Evolutionary conservation across 1,140 invertebrate species (phyloP).

Genomic region (Teleopsis dalmanni): DNA sequence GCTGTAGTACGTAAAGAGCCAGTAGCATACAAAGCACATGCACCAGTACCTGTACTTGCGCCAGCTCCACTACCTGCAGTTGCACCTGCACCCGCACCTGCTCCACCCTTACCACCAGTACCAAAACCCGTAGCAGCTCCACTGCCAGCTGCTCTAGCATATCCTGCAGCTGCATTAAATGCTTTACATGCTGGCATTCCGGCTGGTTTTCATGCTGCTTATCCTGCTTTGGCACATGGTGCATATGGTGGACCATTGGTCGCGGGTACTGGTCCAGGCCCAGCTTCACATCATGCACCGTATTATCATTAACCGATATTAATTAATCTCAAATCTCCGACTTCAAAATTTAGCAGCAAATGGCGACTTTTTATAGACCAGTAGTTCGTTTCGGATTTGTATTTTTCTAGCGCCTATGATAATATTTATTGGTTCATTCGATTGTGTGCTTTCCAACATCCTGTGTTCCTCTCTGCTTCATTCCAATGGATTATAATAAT

Average conservation of each 20-base stretch:
- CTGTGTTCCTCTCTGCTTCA: background rate
- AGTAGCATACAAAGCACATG: constrained; percentile 36
- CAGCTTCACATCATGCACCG: constrained; percentile 17
- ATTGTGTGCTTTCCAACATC: background rate
- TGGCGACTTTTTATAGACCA: background rate
- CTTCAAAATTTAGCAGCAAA: background rate
- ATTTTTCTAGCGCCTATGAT: background rate
- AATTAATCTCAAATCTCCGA: too few relatives aligned
- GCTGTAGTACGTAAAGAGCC: constrained; percentile 47
- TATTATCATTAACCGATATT: constrained; percentile 24
- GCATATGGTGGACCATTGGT: constrained; percentile 27
- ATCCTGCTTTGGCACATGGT: constrained; percentile 35
- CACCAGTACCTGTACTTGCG: constrained; percentile 21
- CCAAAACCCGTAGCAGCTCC: constrained; percentile 19
- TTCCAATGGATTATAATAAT: background rate
- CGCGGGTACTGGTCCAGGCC: background rate
- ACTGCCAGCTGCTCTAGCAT: constrained; percentile 17
- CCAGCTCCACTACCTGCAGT: constrained; percentile 10
- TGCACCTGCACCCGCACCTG: constrained; percentile 27
- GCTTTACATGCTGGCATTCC: constrained; percentile 13
- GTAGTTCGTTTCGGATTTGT: background rate
- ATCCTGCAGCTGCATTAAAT: constrained; percentile 19
- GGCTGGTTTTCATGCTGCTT: constrained; percentile 29
- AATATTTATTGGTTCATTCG: background rate
- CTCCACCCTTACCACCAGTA: constrained; percentile 22